Evolutionary conservation across 2,888 invertebrate genomes (phyloP).

Genomic region (Stenodera caucasica): DNA sequence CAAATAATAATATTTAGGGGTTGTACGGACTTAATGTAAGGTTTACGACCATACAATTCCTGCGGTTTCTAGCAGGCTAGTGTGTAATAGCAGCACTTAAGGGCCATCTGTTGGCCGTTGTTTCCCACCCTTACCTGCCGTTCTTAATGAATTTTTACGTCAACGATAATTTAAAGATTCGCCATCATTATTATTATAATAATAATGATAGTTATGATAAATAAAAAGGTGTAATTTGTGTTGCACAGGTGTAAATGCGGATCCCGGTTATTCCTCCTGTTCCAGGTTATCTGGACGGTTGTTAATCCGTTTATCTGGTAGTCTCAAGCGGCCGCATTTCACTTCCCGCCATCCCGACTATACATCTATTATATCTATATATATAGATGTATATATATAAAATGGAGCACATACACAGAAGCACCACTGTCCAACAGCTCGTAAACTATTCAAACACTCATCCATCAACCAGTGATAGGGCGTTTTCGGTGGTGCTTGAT

Average conservation of each 20-base stretch:
- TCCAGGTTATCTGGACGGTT: slow-evolving; percentile 5
- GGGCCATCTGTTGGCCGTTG: slow-evolving; percentile 27
- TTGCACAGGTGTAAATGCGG: background rate
- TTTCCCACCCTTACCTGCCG: slow-evolving; percentile 7
- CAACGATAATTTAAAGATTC: too few species aligned
- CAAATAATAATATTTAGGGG: slow-evolving; percentile 25
- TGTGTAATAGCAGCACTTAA: slow-evolving; percentile 28
- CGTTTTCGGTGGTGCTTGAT: background rate
- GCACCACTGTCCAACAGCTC: slow-evolving; percentile 33
- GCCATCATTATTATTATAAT: too few species aligned
- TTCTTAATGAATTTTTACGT: too few species aligned
- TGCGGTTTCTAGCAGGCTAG: slow-evolving; percentile 19
- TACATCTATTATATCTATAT: too few species aligned
- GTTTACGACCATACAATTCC: slow-evolving; percentile 22
- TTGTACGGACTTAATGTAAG: slow-evolving; percentile 26
- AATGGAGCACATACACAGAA: slow-evolving; percentile 8
- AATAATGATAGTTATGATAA: too few species aligned
- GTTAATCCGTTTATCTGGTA: slow-evolving; percentile 25
- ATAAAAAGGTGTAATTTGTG: too few species aligned
- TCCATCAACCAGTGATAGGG: slow-evolving; percentile 33
- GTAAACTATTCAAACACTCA: slow-evolving; percentile 39
- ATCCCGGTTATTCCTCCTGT: slow-evolving; percentile 4
- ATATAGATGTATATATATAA: slow-evolving; percentile 24
- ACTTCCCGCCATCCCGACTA: slow-evolving; percentile 25
- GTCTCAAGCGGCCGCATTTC: slow-evolving; percentile 27